Evolutionary conservation across 2,113 vertebrate species (phyloP).

Genomic region (Strix aluco): DNA sequence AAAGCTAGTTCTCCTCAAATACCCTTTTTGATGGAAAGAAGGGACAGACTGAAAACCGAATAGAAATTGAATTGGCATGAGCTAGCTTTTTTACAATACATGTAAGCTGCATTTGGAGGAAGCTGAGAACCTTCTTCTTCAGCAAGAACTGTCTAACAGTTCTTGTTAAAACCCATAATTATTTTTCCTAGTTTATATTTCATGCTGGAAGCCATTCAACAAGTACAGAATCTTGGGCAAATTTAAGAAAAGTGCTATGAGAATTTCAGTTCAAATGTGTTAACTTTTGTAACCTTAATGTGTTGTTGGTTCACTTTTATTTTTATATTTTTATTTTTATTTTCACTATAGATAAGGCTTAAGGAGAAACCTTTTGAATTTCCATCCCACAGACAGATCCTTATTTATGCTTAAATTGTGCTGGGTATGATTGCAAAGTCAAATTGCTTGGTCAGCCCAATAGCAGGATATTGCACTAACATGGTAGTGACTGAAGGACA

Average conservation of each 20-base stretch:
- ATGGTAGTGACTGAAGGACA: not conserved
- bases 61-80: not conserved
- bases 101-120: not conserved
- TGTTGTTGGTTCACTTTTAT: not conserved
- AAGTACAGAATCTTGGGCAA: not conserved
- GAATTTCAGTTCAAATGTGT: not conserved
- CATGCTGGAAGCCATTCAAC: not conserved
- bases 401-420: not conserved
- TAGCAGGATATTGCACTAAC: not conserved
- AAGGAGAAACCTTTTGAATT: not conserved
- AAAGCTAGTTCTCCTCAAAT: not conserved
- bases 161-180: not conserved
- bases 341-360: not conserved
- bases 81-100: not conserved
- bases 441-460: not conserved
- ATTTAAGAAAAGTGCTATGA: not conserved
- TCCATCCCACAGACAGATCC: not conserved
- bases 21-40: not conserved
- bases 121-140: not conserved
- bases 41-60: not conserved
- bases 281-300: not conserved
- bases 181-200: not conserved
- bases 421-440: not conserved
- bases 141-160: not conserved
- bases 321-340: not conserved